A percentile compares a stretch with the other conserved stretches of the same genome.
Conservation (phyloP, 2,113 vertebrate species). For the Gallinago paraguaiae region DNA sequence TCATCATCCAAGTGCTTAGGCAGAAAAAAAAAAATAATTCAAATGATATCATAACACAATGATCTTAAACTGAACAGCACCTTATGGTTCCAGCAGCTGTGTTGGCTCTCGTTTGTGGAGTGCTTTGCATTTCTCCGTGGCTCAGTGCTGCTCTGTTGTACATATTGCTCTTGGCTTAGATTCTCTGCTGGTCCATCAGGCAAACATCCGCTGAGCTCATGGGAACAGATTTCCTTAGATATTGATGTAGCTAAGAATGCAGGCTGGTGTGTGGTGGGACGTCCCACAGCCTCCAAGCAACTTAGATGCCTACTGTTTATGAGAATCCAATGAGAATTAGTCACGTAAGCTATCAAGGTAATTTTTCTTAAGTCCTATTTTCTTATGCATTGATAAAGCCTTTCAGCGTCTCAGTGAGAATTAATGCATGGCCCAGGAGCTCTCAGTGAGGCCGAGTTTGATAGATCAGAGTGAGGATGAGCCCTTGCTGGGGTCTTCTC, state of each 20-base stretch:
- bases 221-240: not conserved
- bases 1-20: not conserved
- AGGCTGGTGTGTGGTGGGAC: not conserved
- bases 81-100: constrained; percentile 63
- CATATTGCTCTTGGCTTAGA: not conserved
- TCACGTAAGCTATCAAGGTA: not conserved
- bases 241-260: not conserved
- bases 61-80: constrained; percentile 45
- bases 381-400: not conserved
- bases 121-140: constrained; percentile 2
- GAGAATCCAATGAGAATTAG: not conserved
- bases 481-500: not conserved
- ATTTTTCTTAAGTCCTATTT: not conserved
- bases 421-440: not conserved
- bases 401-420: not conserved
- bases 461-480: not conserved
- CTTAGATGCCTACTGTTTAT: not conserved
- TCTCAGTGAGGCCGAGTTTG: not conserved
- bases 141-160: not conserved
- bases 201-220: not conserved
- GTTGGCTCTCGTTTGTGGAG: not conserved
- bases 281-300: too few species aligned
- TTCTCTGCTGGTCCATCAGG: not conserved
- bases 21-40: constrained; percentile 4
- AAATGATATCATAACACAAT: constrained; percentile 10